These are phyloP conservation scores for Nomada lathburiana DNA, from an alignment of 2,888 invertebrate genomes.

Conservation along the genomic window DNA sequence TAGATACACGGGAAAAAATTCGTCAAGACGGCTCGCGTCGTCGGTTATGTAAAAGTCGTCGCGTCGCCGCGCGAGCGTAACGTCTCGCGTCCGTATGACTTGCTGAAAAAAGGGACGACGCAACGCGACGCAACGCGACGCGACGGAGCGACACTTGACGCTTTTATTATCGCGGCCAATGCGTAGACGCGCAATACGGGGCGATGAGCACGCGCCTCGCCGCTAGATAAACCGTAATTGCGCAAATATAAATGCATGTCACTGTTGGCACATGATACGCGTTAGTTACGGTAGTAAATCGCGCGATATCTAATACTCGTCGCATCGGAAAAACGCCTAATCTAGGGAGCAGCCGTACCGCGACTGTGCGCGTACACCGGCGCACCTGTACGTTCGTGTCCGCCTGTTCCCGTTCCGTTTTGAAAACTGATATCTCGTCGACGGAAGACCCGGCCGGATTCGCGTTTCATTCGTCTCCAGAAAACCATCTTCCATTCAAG, in stretches of 20 bases:
- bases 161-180: constrained; percentile 39
- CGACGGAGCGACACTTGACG: constrained; percentile 32
- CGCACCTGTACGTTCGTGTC: background rate
- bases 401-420: constrained; percentile 25
- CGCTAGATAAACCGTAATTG: constrained; percentile 58
- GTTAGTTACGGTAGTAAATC: constrained; percentile 42
- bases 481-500: background rate
- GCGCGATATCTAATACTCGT: constrained; percentile 35
- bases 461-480: background rate
- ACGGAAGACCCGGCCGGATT: background rate
- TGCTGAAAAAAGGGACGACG: constrained; percentile 11
- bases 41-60: constrained; percentile 12
- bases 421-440: constrained; percentile 12
- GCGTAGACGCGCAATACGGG: constrained; percentile 48
- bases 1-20: background rate
- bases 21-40: background rate
- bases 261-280: constrained; percentile 57
- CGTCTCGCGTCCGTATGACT: constrained; percentile 6
- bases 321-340: constrained; percentile 34
- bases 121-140: constrained; percentile 13
- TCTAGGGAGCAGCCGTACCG: constrained; percentile 10
- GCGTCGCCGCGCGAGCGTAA: background rate
- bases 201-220: constrained; percentile 41
- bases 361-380: background rate
- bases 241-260: constrained; percentile 57